Conservation (phyloP, 2,113 vertebrate genomes). For the Empidonax alnorum region DNA sequence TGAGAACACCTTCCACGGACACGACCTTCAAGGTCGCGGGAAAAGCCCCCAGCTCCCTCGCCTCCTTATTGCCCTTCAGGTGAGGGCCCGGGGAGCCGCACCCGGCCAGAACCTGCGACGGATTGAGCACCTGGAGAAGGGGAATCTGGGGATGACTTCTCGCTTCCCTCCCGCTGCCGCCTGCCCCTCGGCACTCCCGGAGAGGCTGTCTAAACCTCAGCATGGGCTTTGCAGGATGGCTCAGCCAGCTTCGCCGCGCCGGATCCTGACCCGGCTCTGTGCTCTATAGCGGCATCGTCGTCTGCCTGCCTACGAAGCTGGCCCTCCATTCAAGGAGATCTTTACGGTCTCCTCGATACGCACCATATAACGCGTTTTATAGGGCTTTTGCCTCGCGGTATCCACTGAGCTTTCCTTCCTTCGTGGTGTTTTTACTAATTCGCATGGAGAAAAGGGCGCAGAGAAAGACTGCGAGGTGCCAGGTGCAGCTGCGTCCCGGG, state of each 20-base stretch:
- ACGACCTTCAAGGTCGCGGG: conserved; percentile 5
- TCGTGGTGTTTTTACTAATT: not conserved
- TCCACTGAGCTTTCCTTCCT: not conserved
- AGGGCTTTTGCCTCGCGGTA: not conserved
- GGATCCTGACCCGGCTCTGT: not conserved
- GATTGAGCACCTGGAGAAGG: not conserved
- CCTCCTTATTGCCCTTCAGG: not conserved
- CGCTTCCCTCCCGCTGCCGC: not conserved
- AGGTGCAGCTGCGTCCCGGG: not conserved
- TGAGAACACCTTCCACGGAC: conserved; percentile 2
- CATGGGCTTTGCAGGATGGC: not conserved
- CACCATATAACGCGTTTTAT: not conserved
- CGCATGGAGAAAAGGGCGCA: not conserved
- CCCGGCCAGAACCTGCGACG: not conserved
- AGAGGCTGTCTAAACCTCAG: not conserved
- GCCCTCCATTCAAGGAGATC: not conserved
- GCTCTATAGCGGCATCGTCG: not conserved
- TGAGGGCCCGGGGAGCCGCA: not conserved
- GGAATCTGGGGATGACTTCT: not conserved
- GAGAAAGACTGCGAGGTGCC: not conserved
- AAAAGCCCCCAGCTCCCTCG: not conserved
- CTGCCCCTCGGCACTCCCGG: not conserved
- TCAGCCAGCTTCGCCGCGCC: not conserved
- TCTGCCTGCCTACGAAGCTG: not conserved
- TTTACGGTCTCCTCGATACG: not conserved